phyloP scores from a whole-genome alignment of 2,888 invertebrate genomes.

The Yponomeuta malinellus region DNA sequence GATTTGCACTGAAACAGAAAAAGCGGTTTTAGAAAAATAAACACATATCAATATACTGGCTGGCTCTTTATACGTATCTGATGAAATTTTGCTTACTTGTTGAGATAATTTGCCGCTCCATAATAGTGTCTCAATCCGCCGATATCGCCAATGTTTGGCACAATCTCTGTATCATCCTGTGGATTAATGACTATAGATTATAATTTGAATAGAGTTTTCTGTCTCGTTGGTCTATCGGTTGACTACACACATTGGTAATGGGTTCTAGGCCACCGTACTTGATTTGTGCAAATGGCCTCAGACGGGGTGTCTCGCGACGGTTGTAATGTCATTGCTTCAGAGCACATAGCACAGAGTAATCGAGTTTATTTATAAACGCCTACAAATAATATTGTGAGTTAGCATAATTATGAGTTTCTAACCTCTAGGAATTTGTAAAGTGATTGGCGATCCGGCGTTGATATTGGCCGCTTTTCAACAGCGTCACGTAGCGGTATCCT shows the following conservation, averaged over 20 bases:
- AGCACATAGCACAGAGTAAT: too few relatives aligned
- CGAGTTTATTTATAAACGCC: too few relatives aligned
- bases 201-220: neutral
- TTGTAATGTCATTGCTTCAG: too few relatives aligned
- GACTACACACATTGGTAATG: too few relatives aligned
- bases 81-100: conserved; percentile 44
- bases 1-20: conserved; percentile 36
- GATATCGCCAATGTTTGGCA: conserved; percentile 29
- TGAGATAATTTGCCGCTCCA: conserved; percentile 61
- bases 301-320: too few relatives aligned
- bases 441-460: conserved; percentile 41
- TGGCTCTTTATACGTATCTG: neutral
- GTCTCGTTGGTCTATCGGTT: too few relatives aligned
- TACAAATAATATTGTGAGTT: neutral
- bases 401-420: conserved; percentile 15
- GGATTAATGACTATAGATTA: conserved; percentile 12
- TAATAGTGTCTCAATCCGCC: conserved; percentile 46
- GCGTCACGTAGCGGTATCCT: conserved; percentile 81
- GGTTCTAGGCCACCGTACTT: too few relatives aligned
- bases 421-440: conserved; percentile 48
- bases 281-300: too few relatives aligned
- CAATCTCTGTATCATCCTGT: conserved; percentile 41
- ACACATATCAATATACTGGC: too few relatives aligned
- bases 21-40: neutral
- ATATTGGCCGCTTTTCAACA: conserved; percentile 78